Percentiles rank a stretch among this genome's conserved stretches.
Evolutionary conservation across 2,113 vertebrate genomes (phyloP).

Genomic region (Syngnathoides biaculeatus): DNA sequence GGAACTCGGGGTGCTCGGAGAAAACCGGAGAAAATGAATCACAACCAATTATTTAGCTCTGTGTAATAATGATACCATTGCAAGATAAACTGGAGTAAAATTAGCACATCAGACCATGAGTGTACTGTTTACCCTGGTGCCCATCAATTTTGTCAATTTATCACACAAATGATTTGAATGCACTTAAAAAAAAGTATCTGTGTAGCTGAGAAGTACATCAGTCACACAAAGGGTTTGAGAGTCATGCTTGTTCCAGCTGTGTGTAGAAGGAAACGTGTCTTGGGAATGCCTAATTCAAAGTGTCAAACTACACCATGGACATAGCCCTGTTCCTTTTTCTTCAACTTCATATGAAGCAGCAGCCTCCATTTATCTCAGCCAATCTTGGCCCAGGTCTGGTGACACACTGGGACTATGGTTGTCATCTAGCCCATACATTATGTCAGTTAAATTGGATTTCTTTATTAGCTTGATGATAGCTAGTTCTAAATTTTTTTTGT

Average conservation of each 20-base stretch:
- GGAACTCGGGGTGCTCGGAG: no score
- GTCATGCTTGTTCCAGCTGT: not conserved
- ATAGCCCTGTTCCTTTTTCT: slow-evolving; percentile 25
- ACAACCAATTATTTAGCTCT: not conserved
- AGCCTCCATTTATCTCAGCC: slow-evolving; percentile 62
- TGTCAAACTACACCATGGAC: slow-evolving; percentile 16
- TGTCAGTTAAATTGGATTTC: slow-evolving; percentile 50
- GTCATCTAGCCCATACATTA: slow-evolving; percentile 68
- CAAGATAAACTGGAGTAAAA: not conserved
- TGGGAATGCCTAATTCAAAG: slow-evolving; percentile 22
- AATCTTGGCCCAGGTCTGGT: slow-evolving; percentile 33
- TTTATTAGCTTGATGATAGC: slow-evolving; percentile 60
- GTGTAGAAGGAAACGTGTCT: slow-evolving; percentile 14
- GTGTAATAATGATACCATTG: not conserved
- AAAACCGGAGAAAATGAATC: no score
- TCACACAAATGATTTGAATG: not conserved
- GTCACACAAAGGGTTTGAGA: slow-evolving; percentile 11
- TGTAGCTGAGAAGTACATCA: not conserved
- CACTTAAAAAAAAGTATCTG: not conserved
- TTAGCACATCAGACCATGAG: not conserved
- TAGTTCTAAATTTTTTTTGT: slow-evolving; percentile 56
- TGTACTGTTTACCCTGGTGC: not conserved
- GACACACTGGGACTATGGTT: slow-evolving; percentile 53
- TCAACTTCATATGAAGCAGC: slow-evolving; percentile 15
- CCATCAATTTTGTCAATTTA: not conserved